Conservation (phyloP, 2,888 invertebrate species). For the Lomographa bimaculata region DNA sequence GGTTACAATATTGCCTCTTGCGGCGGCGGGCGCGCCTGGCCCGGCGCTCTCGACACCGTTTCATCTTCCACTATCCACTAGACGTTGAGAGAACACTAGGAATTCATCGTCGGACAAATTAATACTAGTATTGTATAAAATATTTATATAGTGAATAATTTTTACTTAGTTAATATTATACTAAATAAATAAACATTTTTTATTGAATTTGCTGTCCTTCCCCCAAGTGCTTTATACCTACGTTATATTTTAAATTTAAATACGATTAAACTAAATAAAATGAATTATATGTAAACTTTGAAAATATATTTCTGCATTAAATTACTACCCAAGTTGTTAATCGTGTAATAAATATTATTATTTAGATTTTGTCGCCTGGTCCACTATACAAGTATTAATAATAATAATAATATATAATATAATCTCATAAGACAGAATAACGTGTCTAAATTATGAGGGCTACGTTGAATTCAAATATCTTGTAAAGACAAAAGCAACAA, state of each 20-base stretch:
- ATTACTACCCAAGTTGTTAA: conserved; percentile 76
- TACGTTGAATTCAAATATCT: too few species aligned
- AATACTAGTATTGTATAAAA: conserved; percentile 82
- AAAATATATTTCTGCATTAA: conserved; percentile 76
- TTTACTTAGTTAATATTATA: conserved; percentile 82
- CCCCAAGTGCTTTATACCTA: conserved; percentile 84
- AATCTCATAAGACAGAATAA: too few species aligned
- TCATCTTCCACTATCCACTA: conserved; percentile 69
- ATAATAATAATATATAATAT: conserved; percentile 3
- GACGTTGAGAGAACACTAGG: conserved; percentile 76
- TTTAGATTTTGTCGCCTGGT: conserved; percentile 76
- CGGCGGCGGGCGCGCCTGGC: conserved; percentile 64
- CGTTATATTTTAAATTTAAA: conserved; percentile 80
- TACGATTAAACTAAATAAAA: conserved; percentile 79
- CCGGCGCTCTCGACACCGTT: conserved; percentile 52
- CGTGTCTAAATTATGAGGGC: too few species aligned
- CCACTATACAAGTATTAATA: conserved; percentile 32
- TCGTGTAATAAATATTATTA: conserved; percentile 62
- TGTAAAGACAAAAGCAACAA: too few species aligned
- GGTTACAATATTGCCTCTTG: conserved; percentile 67
- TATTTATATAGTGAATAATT: conserved; percentile 83
- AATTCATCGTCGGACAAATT: conserved; percentile 78
- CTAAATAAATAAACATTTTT: conserved; percentile 82
- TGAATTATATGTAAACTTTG: conserved; percentile 79
- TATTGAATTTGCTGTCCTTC: conserved; percentile 85